Base-by-base conservation (phyloP, 2,888 invertebrate species). In the Drosophila infuscata region DNA sequence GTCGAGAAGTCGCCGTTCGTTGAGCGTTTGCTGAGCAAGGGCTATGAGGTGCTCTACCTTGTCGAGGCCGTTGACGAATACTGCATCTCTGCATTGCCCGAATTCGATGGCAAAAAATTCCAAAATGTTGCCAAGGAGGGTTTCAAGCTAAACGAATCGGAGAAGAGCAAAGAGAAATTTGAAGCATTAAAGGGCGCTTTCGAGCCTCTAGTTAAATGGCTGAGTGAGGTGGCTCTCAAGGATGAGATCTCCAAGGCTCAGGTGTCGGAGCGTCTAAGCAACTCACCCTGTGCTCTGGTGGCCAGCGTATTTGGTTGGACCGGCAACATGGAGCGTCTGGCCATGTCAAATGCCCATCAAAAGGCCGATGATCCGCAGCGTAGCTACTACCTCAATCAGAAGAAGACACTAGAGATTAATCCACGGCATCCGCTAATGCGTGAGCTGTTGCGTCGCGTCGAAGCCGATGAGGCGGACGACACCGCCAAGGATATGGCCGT, bases 111-210 rank as follows among this genome's bases (percentile, higher is more conserved):
- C 63, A 98, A 99, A 94, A 99, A 99, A 94, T 99, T 99, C 97
- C 98, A 98, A 94, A 99, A 99, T 93, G 98, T 99, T 62, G 99
- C 99, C 83, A 99, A 99, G 94, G 99, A 99, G 94, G 99, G 99
- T 38, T 96, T 99, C 92, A 95, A 96, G 81, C 94, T 99, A 11
- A 95, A 96, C 52, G 97, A 98, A 90, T 94, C 94, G 20, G 95
- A 95, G 85, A 94, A 94, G 78, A 94, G 94, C 76, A 97, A 97
- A 93, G 96, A 97, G 92, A 95, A 95, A 81, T 94, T 96, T 89
- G 98, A 98, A 92, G 95, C 95, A 66, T 92, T 97, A 72, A 96
- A 96, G 92, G 95, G 94, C 81, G 95, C 95, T 66, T 98, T 96
- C 93, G 98, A 98, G 93, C 98, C 99, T 54, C 94, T 99, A 71